A percentile compares a stretch with the other conserved stretches of the same genome.
phyloP scores from a whole-genome alignment of 2,113 vertebrate genomes.

The Halcyon senegalensis region DNA sequence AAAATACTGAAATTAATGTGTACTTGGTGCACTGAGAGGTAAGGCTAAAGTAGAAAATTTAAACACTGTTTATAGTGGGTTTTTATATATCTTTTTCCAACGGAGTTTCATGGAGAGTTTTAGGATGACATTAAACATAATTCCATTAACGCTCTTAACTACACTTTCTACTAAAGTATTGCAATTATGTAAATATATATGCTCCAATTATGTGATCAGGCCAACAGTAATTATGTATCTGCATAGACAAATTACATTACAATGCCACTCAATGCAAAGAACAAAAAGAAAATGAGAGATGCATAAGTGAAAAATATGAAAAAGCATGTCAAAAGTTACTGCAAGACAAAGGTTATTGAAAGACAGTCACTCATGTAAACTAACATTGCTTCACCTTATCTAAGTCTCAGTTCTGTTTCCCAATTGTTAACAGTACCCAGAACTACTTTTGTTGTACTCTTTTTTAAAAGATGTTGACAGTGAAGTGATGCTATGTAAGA shows the following conservation, averaged over 20 bases:
- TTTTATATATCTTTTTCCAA: not conserved
- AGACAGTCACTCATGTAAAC: not conserved
- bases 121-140: not conserved
- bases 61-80: not conserved
- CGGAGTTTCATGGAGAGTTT: not conserved
- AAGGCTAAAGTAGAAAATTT: not conserved
- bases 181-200: constrained; percentile 41
- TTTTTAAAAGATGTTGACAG: not conserved
- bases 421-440: not conserved
- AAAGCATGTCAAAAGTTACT: not conserved
- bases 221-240: constrained; percentile 16
- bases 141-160: constrained; percentile 2
- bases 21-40: not conserved
- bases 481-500: not conserved
- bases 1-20: not conserved
- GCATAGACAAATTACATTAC: not conserved
- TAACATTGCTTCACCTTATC: not conserved
- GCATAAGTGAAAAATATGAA: constrained; percentile 1
- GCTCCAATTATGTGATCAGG: constrained; percentile 43
- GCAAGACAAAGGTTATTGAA: not conserved
- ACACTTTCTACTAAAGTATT: constrained; percentile 33
- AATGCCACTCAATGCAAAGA: not conserved
- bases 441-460: not conserved
- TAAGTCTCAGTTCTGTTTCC: not conserved
- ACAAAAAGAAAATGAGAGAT: not conserved